Base-by-base conservation (phyloP, 1,140 invertebrate species). In the Riptortus pedestris region DNA sequence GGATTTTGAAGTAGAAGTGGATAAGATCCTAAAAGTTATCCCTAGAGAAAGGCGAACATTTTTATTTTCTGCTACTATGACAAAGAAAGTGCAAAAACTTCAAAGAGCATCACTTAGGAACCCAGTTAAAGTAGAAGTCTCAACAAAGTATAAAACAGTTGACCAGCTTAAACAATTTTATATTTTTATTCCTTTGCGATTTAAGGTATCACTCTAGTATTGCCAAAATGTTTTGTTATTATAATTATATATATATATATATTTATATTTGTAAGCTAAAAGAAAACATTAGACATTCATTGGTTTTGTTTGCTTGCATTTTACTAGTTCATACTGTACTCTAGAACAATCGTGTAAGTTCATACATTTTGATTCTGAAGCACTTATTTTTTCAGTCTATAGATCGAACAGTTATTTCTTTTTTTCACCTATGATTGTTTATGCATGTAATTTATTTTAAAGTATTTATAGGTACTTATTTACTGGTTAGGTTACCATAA, bases 1-100 rank as follows among this genome's bases (percentile, higher is more conserved):
- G 89, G 93, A 96, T 73, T 97, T 97, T 73, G 93, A 96, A 76
- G 85, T 88, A 18, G 93, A 98, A 80, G 84, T 98, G 2, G 91
- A 98, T 73, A 97, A 96, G 77, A 96, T 99, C 64, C 74, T 99
- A 2, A 87, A 88, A 72, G 91, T 89, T 0, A 88, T 98, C 67
- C 94, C 94, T 0, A 66, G 85, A 45, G 91, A 97, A 70, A 80
- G 93, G 20, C 78, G 83, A 62, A 98, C 94, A 0, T 89, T 88
- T 68, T 73, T 98, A 26, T 98, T 96, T 77, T 96, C 94, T 1
- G 95, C 95, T 2, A 98, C 95, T 20, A 98, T 98, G 95, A 98
- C 94, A 0, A 95, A 96, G 73, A 98, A 98, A 79, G 94, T 98
- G 0, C 85, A 92, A 68, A 98, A 99, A 76, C 75, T 99, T 22